A percentile compares a stretch with the other conserved stretches of the same genome.
Evolutionary conservation across 2,888 invertebrate genomes (phyloP).

Genomic region (Stictocephala bisonia): DNA sequence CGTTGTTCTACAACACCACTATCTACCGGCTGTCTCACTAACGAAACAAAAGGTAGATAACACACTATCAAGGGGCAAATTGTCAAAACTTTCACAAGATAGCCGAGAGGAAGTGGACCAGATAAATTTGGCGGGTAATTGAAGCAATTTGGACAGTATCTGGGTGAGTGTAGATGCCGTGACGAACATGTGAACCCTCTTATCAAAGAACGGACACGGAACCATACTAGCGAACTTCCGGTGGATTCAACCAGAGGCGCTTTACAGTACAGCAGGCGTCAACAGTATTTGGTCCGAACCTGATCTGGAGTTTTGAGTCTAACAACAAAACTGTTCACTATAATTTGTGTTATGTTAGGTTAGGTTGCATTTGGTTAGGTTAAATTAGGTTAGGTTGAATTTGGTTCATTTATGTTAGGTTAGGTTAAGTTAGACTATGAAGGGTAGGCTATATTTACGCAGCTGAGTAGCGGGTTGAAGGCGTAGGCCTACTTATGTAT

Average conservation of each 20-base stretch:
- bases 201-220: slow-evolving; percentile 29
- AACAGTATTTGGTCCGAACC: too few relatives aligned
- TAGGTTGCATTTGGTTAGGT: too few relatives aligned
- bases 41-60: background rate
- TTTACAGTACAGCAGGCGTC: too few relatives aligned
- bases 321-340: too few relatives aligned
- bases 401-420: too few relatives aligned
- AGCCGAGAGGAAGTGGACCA: slow-evolving; percentile 37
- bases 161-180: slow-evolving; percentile 2
- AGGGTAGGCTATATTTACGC: too few relatives aligned
- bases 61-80: slow-evolving; percentile 8
- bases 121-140: slow-evolving; percentile 43
- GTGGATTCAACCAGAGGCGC: background rate
- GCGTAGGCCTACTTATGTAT: too few relatives aligned
- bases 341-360: too few relatives aligned
- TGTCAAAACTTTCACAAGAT: slow-evolving; percentile 43
- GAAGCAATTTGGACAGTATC: slow-evolving; percentile 44
- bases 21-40: background rate
- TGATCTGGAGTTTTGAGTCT: too few relatives aligned
- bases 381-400: too few relatives aligned
- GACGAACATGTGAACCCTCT: slow-evolving; percentile 43
- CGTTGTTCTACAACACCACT: slow-evolving; percentile 1
- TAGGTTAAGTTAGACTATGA: too few relatives aligned
- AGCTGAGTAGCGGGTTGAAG: too few relatives aligned
- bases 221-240: slow-evolving; percentile 30